Percentiles rank a stretch among this genome's conserved stretches.
These are phyloP conservation scores for Delphinapterus leucas DNA, from an alignment of 2,113 vertebrate species.

Conservation along the genomic window DNA sequence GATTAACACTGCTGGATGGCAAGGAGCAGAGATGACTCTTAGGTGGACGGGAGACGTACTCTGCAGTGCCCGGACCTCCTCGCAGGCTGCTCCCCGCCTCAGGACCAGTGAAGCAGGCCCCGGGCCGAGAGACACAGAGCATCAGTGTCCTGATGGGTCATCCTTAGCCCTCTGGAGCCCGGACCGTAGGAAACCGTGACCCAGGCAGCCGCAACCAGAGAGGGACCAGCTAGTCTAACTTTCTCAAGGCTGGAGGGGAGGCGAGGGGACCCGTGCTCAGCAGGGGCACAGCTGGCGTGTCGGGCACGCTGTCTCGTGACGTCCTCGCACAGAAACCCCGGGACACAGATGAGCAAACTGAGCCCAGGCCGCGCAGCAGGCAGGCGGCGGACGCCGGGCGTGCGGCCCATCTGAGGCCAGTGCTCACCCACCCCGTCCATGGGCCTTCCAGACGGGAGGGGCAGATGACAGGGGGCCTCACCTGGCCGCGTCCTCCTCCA, in stretches of 20 bases:
- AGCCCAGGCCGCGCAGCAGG: background rate
- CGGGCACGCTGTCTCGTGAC: rapidly evolving
- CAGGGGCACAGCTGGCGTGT: background rate
- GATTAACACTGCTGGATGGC: background rate
- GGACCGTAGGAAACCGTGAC: background rate
- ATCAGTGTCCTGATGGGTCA: background rate
- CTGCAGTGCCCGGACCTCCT: background rate
- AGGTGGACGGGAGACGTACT: background rate
- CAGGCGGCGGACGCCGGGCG: background rate
- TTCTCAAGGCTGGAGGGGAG: background rate
- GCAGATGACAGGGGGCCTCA: slow-evolving; percentile 57
- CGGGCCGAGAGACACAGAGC: background rate
- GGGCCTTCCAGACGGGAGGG: background rate
- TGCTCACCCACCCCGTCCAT: background rate
- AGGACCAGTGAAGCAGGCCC: background rate
- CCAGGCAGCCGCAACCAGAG: background rate
- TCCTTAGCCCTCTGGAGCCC: background rate
- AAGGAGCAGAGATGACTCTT: background rate
- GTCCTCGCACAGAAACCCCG: background rate
- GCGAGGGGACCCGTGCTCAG: rapidly evolving
- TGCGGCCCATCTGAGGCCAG: background rate
- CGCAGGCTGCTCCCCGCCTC: background rate
- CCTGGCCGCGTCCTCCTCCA: slow-evolving; percentile 96
- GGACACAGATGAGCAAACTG: background rate
- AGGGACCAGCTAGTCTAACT: background rate